Percentiles rank a stretch among this genome's conserved stretches.
phyloP scores from a whole-genome alignment of 2,888 invertebrate species.

The Xestia xanthographa region DNA sequence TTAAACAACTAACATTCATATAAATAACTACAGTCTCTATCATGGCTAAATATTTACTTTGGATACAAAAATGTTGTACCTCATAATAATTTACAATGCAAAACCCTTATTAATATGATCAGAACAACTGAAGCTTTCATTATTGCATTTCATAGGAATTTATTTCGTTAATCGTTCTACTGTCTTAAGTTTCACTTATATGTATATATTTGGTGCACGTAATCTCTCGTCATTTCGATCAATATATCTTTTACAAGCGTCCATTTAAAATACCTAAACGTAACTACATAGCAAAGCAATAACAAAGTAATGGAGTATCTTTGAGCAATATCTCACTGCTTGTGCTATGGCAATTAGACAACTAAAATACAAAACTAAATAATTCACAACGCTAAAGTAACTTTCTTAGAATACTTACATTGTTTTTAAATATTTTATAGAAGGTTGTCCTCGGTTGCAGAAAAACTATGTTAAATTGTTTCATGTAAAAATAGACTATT shows the following conservation, averaged over 20 bases:
- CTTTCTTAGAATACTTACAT: slow-evolving; percentile 61
- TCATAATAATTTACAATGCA: slow-evolving; percentile 64
- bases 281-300: slow-evolving; percentile 75
- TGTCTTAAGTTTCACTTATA: slow-evolving; percentile 60
- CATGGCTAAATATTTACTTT: slow-evolving; percentile 78
- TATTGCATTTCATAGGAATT: slow-evolving; percentile 77
- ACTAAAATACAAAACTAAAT: slow-evolving; percentile 69
- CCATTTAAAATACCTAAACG: slow-evolving; percentile 71
- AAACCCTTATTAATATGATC: slow-evolving; percentile 64
- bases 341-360: slow-evolving; percentile 77
- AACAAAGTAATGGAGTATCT: slow-evolving; percentile 70
- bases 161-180: slow-evolving; percentile 60
- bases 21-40: slow-evolving; percentile 87
- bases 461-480: slow-evolving; percentile 35
- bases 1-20: slow-evolving; percentile 88
- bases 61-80: slow-evolving; percentile 70
- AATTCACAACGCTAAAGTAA: slow-evolving; percentile 66
- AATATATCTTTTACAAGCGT: slow-evolving; percentile 71
- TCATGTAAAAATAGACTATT: slow-evolving; percentile 40
- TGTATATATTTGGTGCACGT: slow-evolving; percentile 72
- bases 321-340: slow-evolving; percentile 81
- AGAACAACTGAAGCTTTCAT: slow-evolving; percentile 71
- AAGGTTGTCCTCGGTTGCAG: slow-evolving; percentile 45
- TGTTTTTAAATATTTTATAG: slow-evolving; percentile 40
- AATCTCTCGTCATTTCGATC: slow-evolving; percentile 70